These are phyloP conservation scores for Thymelicus sylvestris DNA, from an alignment of 2,888 invertebrate genomes.

Conservation along the genomic window DNA sequence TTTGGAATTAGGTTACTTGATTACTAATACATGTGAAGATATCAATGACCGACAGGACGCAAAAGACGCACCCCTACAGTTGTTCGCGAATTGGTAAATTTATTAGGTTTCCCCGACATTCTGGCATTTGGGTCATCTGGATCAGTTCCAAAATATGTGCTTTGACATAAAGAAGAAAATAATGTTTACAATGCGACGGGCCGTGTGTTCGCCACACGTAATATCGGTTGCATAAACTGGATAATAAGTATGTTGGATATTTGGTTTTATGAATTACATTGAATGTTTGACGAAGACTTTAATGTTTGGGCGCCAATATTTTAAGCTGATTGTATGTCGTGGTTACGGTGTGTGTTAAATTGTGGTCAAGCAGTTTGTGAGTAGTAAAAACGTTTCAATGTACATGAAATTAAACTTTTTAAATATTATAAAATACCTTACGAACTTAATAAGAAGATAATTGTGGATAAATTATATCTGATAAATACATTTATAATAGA, in stretches of 20 bases:
- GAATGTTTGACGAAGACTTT: no score
- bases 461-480: background rate
- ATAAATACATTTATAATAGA: background rate
- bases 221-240: background rate
- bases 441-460: background rate
- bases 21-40: slow-evolving; percentile 38
- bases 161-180: slow-evolving; percentile 54
- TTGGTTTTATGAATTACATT: no score
- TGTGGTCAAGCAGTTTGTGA: no score
- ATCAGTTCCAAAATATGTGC: slow-evolving; percentile 69
- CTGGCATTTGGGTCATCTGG: slow-evolving; percentile 77
- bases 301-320: no score
- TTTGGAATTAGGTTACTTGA: slow-evolving; percentile 44
- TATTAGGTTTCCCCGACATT: slow-evolving; percentile 57
- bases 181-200: slow-evolving; percentile 54
- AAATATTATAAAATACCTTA: no score
- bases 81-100: slow-evolving; percentile 63
- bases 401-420: no score
- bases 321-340: no score
- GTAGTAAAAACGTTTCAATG: no score
- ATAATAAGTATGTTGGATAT: background rate
- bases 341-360: no score
- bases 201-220: slow-evolving; percentile 2
- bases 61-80: slow-evolving; percentile 43
- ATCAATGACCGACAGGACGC: slow-evolving; percentile 42